A percentile compares a stretch with the other conserved stretches of the same genome.
Evolutionary conservation across 2,797 vertebrate species (phyloP).

Genomic region (Pseudochaenichthys georgianus): DNA sequence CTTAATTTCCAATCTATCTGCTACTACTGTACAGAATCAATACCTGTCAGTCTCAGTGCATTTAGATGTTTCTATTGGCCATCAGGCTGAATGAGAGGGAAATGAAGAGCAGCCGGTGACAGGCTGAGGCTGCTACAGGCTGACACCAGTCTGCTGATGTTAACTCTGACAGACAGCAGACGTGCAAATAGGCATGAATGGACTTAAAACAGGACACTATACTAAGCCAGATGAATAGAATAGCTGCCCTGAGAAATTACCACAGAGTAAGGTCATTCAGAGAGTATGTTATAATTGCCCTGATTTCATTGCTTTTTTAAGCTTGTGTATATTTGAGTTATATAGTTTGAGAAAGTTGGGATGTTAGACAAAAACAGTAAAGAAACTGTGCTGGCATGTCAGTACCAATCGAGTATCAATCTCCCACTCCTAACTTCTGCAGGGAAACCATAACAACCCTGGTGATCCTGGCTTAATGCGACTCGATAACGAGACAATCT

Average conservation of each 20-base stretch:
- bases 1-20: background rate
- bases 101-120: constrained; percentile 47
- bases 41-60: constrained; percentile 16
- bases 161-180: constrained; percentile 38
- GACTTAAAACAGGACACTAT: constrained; percentile 15
- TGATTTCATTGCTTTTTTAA: constrained; percentile 6
- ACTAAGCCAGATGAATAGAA: constrained; percentile 1
- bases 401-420: background rate
- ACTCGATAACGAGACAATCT: constrained; percentile 17
- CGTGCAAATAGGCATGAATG: constrained; percentile 27
- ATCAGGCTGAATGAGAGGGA: constrained; percentile 29
- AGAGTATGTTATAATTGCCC: background rate
- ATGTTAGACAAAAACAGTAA: background rate
- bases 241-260: constrained; percentile 11
- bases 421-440: background rate
- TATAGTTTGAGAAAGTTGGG: background rate
- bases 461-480: constrained; percentile 18
- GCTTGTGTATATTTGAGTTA: background rate
- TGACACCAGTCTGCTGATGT: constrained; percentile 63
- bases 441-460: constrained; percentile 6
- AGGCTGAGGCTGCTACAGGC: constrained; percentile 64
- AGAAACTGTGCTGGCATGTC: background rate
- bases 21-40: background rate
- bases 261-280: background rate
- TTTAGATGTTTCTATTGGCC: constrained; percentile 23